Percentiles rank a stretch among this genome's conserved stretches.
phyloP scores from a whole-genome alignment of 1,140 invertebrate species.

The Neodiprion pinetum region DNA sequence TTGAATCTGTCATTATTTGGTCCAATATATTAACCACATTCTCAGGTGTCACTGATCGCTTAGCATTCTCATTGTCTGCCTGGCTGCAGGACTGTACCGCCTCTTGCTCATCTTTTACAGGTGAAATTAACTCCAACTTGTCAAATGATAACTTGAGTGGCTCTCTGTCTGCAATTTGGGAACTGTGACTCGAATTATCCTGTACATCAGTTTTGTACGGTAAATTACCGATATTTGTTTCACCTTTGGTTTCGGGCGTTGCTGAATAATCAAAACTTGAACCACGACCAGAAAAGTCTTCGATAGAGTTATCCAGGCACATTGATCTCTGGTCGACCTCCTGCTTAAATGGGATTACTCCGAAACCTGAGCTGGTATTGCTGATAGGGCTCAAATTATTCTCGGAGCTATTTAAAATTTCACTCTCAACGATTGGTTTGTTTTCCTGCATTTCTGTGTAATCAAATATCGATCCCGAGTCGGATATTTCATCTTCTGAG shows the following conservation, averaged over 20 bases:
- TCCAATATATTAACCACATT: constrained; percentile 42
- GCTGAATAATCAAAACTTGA: not conserved
- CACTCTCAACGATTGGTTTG: not conserved
- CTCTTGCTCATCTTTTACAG: not conserved
- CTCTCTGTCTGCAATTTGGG: not conserved
- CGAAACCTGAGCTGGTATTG: not conserved
- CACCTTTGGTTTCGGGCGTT: not conserved
- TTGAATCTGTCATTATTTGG: constrained; percentile 43
- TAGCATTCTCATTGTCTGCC: not conserved
- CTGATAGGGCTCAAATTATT: not conserved
- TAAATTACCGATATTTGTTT: not conserved
- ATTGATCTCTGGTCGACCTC: not conserved
- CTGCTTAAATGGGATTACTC: not conserved
- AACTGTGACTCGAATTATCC: too few species aligned
- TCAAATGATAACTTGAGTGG: not conserved
- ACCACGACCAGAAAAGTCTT: not conserved
- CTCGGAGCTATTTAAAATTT: not conserved
- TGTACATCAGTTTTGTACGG: constrained; percentile 11
- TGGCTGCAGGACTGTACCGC: too few species aligned
- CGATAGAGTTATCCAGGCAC: not conserved
- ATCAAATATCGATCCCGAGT: constrained; percentile 37
- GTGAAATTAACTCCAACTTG: not conserved
- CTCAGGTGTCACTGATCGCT: constrained; percentile 41
- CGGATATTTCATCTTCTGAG: constrained; percentile 35
- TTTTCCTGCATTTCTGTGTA: constrained; percentile 7